Evolutionary conservation across 1,140 invertebrate genomes (phyloP).

Genomic region (Platyscapa corneri): DNA sequence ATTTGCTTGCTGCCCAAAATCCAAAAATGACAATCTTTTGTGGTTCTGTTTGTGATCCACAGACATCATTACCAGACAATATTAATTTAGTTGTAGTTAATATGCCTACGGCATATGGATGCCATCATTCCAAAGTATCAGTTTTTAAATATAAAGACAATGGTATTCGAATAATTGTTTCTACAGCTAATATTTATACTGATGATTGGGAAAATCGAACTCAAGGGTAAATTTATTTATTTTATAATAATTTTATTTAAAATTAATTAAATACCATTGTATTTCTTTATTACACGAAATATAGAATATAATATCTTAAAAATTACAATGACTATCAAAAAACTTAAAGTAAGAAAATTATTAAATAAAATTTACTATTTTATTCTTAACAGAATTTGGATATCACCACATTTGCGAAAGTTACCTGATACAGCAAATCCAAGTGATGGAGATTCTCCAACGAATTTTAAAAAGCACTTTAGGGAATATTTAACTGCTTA

Average conservation of each 20-base stretch:
- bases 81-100: constrained; percentile 81
- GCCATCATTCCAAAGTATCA: constrained; percentile 96
- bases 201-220: constrained; percentile 96
- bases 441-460: constrained; percentile 85
- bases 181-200: constrained; percentile 93
- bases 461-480: constrained; percentile 89
- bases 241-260: not conserved
- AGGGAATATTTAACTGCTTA: constrained; percentile 88
- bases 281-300: not conserved
- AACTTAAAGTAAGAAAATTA: not conserved
- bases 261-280: too few species aligned
- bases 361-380: constrained; percentile 39
- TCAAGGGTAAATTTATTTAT: constrained; percentile 81
- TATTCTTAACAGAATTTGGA: constrained; percentile 77
- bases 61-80: constrained; percentile 76
- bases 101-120: constrained; percentile 87
- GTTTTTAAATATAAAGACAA: constrained; percentile 88
- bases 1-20: constrained; percentile 82
- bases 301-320: not conserved
- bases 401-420: constrained; percentile 85
- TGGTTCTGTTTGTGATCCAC: constrained; percentile 83
- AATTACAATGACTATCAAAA: not conserved
- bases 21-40: constrained; percentile 74
- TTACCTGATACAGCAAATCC: constrained; percentile 76
- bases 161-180: constrained; percentile 89